phyloP scores from a whole-genome alignment of 2,888 invertebrate genomes.

The Nebria salina region DNA sequence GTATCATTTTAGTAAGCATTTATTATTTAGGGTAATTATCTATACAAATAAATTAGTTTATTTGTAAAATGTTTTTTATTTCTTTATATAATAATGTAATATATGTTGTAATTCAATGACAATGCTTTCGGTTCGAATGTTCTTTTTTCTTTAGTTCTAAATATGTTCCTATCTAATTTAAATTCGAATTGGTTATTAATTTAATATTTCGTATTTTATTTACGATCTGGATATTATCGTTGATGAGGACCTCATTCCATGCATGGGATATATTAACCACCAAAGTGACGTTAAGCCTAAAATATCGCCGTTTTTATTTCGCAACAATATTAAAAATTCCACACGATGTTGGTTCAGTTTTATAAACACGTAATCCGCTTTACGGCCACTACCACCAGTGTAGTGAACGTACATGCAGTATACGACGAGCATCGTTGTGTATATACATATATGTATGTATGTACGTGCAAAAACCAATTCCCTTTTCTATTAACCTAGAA shows the following conservation, averaged over 20 bases:
- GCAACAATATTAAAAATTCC: conserved; percentile 41
- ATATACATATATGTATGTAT: background rate
- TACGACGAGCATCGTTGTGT: background rate
- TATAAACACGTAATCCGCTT: conserved; percentile 44
- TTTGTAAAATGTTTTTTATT: background rate
- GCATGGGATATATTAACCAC: background rate
- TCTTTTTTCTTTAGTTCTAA: no score
- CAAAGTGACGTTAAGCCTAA: background rate
- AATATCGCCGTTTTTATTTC: conserved; percentile 30
- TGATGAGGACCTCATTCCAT: background rate
- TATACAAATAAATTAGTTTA: background rate
- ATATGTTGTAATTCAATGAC: no score
- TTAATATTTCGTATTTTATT: background rate
- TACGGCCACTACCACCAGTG: conserved; percentile 18
- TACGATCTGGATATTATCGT: background rate
- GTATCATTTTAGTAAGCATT: background rate
- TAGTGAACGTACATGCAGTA: background rate
- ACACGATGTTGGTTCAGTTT: conserved; percentile 29
- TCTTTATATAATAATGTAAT: no score
- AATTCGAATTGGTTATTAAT: no score
- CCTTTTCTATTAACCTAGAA: conserved; percentile 46
- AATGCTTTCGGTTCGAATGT: no score
- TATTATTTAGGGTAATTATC: background rate
- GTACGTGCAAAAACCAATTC: conserved; percentile 45
- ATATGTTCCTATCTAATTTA: no score